Conservation (phyloP, 2,797 vertebrate species). For the Silurus aristotelis region DNA sequence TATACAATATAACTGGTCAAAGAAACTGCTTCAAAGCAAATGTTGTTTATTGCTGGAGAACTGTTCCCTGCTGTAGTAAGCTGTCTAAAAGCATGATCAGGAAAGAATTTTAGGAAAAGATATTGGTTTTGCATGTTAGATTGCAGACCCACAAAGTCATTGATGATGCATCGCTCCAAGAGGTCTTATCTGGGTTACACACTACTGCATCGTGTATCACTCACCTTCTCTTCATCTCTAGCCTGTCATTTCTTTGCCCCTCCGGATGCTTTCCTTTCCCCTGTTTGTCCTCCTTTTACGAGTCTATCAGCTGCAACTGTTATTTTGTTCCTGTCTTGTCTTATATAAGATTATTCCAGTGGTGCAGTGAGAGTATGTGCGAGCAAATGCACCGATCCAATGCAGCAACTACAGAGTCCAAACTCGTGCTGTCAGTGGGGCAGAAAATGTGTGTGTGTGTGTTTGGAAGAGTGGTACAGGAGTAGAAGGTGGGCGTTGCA, state of each 20-base stretch:
- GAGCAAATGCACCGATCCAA: slow-evolving; percentile 39
- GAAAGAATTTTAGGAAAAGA: too few relatives aligned
- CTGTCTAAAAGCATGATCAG: background rate
- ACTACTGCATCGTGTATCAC: slow-evolving; percentile 62
- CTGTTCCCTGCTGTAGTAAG: background rate
- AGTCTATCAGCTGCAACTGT: slow-evolving; percentile 37
- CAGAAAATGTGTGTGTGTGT: slow-evolving; percentile 47
- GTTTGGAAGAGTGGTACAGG: slow-evolving; percentile 55
- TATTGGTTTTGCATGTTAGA: background rate
- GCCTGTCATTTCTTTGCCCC: slow-evolving; percentile 70
- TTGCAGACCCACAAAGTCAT: background rate
- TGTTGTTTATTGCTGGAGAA: background rate
- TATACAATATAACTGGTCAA: background rate
- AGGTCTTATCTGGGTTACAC: slow-evolving; percentile 43
- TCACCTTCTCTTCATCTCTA: slow-evolving; percentile 80
- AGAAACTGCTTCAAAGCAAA: background rate
- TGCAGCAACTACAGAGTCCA: slow-evolving; percentile 81
- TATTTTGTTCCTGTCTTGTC: slow-evolving; percentile 38
- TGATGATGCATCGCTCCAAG: slow-evolving; percentile 19
- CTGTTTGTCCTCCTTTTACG: slow-evolving; percentile 18
- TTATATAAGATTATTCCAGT: slow-evolving; percentile 42
- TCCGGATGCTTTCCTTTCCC: slow-evolving; percentile 34
- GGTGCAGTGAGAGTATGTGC: slow-evolving; percentile 55
- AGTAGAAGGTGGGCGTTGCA: slow-evolving; percentile 26
- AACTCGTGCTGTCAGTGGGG: slow-evolving; percentile 74